phyloP scores from a whole-genome alignment of 1,140 invertebrate species.

The Araneus ventricosus region DNA sequence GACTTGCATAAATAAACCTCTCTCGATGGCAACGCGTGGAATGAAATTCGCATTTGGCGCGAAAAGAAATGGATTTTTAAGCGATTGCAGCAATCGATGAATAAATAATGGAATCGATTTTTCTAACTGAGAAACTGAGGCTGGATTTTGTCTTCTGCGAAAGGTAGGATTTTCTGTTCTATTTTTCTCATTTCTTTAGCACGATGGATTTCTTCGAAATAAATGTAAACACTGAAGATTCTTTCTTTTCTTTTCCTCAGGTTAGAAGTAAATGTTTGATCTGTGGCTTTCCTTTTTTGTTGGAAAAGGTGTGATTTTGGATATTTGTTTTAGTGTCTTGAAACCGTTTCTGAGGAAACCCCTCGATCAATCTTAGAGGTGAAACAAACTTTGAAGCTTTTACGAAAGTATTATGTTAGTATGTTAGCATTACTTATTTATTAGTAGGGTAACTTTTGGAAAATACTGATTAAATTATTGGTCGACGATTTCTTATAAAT shows the following conservation, averaged over 20 bases:
- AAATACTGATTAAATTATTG: too few species aligned
- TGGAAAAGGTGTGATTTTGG: background rate
- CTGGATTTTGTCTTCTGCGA: background rate
- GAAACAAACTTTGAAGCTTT: background rate
- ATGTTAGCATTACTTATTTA: background rate
- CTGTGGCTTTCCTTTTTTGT: background rate
- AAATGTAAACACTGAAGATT: background rate
- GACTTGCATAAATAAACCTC: background rate
- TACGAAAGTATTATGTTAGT: background rate
- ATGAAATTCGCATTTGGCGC: background rate
- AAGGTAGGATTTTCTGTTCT: background rate
- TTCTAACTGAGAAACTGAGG: background rate
- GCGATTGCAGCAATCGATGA: background rate
- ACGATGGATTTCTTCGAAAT: background rate
- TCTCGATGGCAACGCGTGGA: background rate
- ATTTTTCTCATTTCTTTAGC: background rate
- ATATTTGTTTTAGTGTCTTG: background rate
- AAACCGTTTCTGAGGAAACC: background rate
- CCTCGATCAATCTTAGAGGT: background rate
- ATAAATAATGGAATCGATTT: constrained; percentile 15
- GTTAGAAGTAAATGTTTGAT: background rate
- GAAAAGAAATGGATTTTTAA: constrained; percentile 8
- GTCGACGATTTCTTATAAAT: too few species aligned
- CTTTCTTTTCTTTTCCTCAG: background rate
- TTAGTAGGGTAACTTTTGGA: background rate